Evolutionary conservation across 2,113 vertebrate genomes (phyloP).

Genomic region (Daboia siamensis): DNA sequence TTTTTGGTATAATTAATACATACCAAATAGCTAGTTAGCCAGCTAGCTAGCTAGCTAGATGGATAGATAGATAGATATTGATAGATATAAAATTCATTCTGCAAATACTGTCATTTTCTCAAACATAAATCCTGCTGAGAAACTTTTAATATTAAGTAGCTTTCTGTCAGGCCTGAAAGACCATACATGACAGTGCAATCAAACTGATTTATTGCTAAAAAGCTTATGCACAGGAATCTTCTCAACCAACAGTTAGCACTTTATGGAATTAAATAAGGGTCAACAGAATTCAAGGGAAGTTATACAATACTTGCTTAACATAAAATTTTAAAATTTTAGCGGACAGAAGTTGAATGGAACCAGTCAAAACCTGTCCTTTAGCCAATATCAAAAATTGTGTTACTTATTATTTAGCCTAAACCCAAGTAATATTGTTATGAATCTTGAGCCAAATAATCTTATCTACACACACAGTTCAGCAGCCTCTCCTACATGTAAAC

Average conservation of each 20-base stretch:
- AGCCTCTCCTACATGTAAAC: not conserved
- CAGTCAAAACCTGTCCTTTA: not conserved
- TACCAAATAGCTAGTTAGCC: no score
- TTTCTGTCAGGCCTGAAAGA: not conserved
- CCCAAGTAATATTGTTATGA: not conserved
- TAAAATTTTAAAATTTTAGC: conserved; percentile 14
- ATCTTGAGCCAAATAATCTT: not conserved
- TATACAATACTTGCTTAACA: conserved; percentile 32
- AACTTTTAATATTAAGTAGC: not conserved
- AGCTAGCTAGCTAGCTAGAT: no score
- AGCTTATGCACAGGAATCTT: not conserved
- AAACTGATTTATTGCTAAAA: not conserved
- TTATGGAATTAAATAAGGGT: not conserved
- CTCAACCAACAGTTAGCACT: not conserved
- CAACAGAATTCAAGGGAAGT: not conserved
- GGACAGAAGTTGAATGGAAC: not conserved
- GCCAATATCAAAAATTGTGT: conserved; percentile 22
- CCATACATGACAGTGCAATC: not conserved
- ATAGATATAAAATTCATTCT: no score
- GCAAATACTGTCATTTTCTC: no score
- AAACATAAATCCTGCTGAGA: not conserved
- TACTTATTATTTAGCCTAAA: not conserved
- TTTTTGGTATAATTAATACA: no score
- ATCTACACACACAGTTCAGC: not conserved
- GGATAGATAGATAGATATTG: no score